Percentiles rank a stretch among this genome's conserved stretches.
These are phyloP conservation scores for Battus philenor DNA, from an alignment of 1,140 invertebrate species.

Conservation along the genomic window DNA sequence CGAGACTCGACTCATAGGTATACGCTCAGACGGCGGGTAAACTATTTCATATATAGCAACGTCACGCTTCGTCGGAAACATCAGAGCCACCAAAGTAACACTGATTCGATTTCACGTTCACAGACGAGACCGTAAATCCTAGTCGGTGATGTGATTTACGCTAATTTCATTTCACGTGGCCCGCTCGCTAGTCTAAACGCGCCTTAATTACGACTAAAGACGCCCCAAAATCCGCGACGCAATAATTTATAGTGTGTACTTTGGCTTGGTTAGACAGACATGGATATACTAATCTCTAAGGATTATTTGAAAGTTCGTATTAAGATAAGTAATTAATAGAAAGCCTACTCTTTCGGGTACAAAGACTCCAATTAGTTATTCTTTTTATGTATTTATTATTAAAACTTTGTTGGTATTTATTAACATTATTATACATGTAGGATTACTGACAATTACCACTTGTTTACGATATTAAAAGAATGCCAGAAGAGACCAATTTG, in stretches of 20 bases:
- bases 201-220: slow-evolving; percentile 54
- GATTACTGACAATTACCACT: no score
- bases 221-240: slow-evolving; percentile 21
- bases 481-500: no score
- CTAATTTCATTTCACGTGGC: slow-evolving; percentile 57
- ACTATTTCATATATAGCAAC: slow-evolving; percentile 18
- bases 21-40: not conserved
- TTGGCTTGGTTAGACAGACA: slow-evolving; percentile 10
- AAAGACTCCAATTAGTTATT: not conserved
- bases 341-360: not conserved
- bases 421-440: no score
- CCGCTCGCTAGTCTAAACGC: slow-evolving; percentile 45
- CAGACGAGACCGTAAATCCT: slow-evolving; percentile 54
- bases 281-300: not conserved
- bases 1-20: not conserved
- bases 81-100: slow-evolving; percentile 47
- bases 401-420: no score
- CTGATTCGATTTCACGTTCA: slow-evolving; percentile 58
- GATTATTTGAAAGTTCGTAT: not conserved
- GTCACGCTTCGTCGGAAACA: slow-evolving; percentile 44
- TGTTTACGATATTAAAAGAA: no score
- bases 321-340: slow-evolving; percentile 11
- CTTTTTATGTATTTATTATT: no score
- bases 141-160: slow-evolving; percentile 64
- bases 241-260: slow-evolving; percentile 20